These are phyloP conservation scores for Matsumyia berberina DNA, from an alignment of 2,888 invertebrate species.

Conservation along the genomic window DNA sequence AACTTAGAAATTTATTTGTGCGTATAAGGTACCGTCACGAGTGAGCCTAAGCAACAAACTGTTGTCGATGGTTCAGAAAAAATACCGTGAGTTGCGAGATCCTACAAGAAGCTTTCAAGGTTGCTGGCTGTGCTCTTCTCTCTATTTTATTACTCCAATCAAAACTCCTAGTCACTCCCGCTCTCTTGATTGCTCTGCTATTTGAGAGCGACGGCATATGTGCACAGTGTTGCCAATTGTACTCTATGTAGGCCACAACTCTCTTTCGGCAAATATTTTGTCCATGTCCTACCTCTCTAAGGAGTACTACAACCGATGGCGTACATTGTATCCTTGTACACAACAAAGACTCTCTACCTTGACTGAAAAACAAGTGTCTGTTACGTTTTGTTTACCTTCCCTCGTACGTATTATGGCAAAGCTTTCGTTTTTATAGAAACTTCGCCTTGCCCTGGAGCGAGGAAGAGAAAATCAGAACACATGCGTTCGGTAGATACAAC, in stretches of 20 bases:
- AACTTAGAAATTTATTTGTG: slow-evolving; percentile 22
- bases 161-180: no score
- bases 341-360: slow-evolving; percentile 50
- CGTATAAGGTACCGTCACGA: slow-evolving; percentile 79
- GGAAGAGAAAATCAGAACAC: slow-evolving; percentile 3
- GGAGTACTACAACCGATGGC: slow-evolving; percentile 23
- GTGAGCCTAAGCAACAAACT: slow-evolving; percentile 83
- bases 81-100: slow-evolving; percentile 34
- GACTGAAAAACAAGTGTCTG: slow-evolving; percentile 30
- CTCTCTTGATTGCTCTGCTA: neutral
- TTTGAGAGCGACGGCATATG: no score
- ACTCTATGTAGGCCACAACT: no score
- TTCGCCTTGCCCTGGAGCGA: neutral
- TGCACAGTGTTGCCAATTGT: slow-evolving; percentile 53
- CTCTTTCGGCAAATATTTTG: neutral
- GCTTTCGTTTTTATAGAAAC: slow-evolving; percentile 46
- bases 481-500: slow-evolving; percentile 44
- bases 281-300: slow-evolving; percentile 38
- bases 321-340: slow-evolving; percentile 31
- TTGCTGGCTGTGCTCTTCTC: slow-evolving; percentile 16
- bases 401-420: slow-evolving; percentile 54
- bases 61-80: slow-evolving; percentile 80
- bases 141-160: neutral
- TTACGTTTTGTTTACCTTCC: slow-evolving; percentile 67
- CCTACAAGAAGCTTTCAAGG: slow-evolving; percentile 63